phyloP scores from a whole-genome alignment of 2,888 invertebrate genomes.

The Cyrtodaria siliqua region DNA sequence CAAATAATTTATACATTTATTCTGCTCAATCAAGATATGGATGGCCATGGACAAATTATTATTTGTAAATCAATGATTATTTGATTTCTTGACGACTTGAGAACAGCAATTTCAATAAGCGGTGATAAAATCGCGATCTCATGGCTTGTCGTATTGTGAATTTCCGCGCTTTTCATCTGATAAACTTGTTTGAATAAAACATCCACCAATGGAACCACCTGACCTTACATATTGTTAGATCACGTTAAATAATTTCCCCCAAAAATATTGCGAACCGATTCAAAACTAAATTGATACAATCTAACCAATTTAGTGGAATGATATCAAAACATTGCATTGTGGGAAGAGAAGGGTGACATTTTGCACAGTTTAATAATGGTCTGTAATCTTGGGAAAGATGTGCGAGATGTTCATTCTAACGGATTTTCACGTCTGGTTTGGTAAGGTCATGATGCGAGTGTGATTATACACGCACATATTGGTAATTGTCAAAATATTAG shows the following conservation, averaged over 20 bases:
- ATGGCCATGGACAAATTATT: slow-evolving; percentile 24
- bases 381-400: neutral
- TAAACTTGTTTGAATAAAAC: slow-evolving; percentile 11
- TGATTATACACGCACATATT: neutral
- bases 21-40: slow-evolving; percentile 21
- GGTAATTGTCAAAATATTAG: slow-evolving; percentile 6
- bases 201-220: neutral
- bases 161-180: slow-evolving; percentile 13
- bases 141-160: slow-evolving; percentile 2
- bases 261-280: neutral
- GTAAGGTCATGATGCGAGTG: slow-evolving; percentile 1
- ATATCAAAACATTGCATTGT: slow-evolving; percentile 2
- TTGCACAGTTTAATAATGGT: neutral
- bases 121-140: slow-evolving; percentile 1
- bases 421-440: slow-evolving; percentile 8
- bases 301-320: neutral
- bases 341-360: slow-evolving; percentile 1
- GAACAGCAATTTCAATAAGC: slow-evolving; percentile 36
- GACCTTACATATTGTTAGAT: neutral
- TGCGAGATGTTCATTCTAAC: neutral
- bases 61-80: slow-evolving; percentile 27
- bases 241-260: slow-evolving; percentile 8
- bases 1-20: neutral
- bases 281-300: slow-evolving; percentile 9
- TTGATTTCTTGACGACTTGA: slow-evolving; percentile 44